A percentile compares a stretch with the other conserved stretches of the same genome.
phyloP scores from a whole-genome alignment of 2,113 vertebrate species.

The Microtus pennsylvanicus region DNA sequence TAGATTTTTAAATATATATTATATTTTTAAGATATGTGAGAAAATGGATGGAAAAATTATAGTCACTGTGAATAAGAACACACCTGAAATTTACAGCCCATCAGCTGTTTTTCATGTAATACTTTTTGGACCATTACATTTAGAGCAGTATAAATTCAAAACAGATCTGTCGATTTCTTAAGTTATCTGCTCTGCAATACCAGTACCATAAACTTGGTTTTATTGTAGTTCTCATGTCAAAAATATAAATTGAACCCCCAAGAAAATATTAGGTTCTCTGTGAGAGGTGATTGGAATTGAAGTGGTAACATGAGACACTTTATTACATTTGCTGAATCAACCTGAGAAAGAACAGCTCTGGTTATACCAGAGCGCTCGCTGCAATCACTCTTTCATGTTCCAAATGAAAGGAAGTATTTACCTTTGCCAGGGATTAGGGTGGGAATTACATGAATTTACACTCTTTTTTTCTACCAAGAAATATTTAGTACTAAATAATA shows the following conservation, averaged over 20 bases:
- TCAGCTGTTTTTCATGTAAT: not conserved
- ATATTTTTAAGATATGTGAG: not conserved
- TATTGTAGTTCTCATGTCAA: conserved; percentile 10
- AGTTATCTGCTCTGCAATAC: not conserved
- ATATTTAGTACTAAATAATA: not conserved
- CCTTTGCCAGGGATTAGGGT: not conserved
- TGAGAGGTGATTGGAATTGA: not conserved
- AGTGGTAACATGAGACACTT: not conserved
- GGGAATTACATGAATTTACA: not conserved
- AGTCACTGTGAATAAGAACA: not conserved
- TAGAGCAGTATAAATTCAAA: not conserved
- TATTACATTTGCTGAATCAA: conserved; percentile 3
- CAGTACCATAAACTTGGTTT: not conserved
- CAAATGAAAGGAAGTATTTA: not conserved
- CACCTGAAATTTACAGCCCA: not conserved
- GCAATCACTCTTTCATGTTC: not conserved
- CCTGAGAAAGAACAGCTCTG: not conserved
- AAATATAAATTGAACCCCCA: conserved; percentile 12
- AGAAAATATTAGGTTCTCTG: conserved; percentile 22
- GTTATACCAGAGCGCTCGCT: not conserved
- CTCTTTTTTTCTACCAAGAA: not conserved
- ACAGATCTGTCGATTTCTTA: not conserved
- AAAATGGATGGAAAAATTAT: not conserved
- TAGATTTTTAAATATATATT: not conserved
- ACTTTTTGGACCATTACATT: not conserved